Evolutionary conservation across 2,888 invertebrate genomes (phyloP).

Genomic region (Oscheius onirici): DNA sequence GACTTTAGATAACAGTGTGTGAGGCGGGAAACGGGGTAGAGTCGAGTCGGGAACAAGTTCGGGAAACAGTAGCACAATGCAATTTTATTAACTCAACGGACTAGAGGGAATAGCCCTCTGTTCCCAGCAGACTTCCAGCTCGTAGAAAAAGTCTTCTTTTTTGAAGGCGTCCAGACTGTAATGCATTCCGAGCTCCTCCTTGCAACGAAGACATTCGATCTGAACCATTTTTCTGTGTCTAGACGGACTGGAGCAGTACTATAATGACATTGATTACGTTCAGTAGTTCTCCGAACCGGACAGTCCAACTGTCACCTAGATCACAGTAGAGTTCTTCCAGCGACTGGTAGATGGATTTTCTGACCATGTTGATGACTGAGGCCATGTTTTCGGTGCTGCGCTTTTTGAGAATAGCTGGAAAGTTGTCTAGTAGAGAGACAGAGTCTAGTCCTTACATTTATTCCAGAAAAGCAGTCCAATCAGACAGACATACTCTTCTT

Average conservation of each 20-base stretch:
- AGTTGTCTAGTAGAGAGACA: neutral
- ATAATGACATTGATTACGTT: neutral
- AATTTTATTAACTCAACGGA: too few relatives aligned
- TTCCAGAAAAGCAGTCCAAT: neutral
- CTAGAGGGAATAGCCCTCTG: too few relatives aligned
- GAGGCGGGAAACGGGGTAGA: too few relatives aligned
- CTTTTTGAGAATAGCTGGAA: neutral
- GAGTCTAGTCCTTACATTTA: neutral
- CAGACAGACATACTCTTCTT: neutral
- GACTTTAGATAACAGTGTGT: too few relatives aligned
- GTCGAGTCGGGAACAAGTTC: too few relatives aligned
- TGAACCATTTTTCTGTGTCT: too few relatives aligned
- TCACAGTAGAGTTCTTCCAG: neutral
- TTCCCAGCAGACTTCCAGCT: neutral
- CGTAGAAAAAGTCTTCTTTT: constrained; percentile 1
- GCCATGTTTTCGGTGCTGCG: neutral
- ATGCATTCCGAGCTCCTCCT: neutral
- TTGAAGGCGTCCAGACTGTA: neutral
- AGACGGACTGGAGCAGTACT: neutral
- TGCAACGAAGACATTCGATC: neutral
- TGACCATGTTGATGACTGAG: neutral
- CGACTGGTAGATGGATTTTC: neutral
- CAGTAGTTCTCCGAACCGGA: neutral
- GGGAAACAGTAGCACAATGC: too few relatives aligned
- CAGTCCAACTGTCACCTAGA: neutral